Conservation (phyloP, 1,140 invertebrate species). For the Microvelia longipes region DNA sequence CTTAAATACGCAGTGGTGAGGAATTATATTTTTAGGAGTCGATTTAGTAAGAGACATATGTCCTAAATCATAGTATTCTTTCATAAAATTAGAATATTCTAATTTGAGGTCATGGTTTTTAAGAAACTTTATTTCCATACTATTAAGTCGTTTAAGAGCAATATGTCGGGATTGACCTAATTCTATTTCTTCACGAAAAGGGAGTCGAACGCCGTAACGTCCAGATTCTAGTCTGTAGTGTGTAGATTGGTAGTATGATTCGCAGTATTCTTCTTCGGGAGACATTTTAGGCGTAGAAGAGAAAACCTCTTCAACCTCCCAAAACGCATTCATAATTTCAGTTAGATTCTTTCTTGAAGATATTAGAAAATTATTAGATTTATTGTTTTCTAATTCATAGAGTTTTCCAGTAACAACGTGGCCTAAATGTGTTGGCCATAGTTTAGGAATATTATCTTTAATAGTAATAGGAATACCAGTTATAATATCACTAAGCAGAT, state of each 20-base stretch:
- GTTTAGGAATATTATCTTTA: neutral
- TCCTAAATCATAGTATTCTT: neutral
- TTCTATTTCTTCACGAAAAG: neutral
- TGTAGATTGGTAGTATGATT: neutral
- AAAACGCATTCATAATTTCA: neutral
- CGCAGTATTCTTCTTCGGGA: neutral
- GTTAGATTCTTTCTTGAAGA: neutral
- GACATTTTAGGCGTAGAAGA: neutral
- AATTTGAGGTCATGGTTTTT: neutral
- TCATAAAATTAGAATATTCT: neutral
- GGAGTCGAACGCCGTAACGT: neutral
- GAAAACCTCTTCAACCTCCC: neutral
- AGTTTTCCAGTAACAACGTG: neutral
- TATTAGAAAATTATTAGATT: neutral
- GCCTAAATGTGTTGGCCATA: neutral
- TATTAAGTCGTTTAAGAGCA: neutral
- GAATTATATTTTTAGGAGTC: neutral
- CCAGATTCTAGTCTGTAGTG: neutral
- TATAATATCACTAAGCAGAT: neutral
- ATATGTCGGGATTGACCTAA: neutral
- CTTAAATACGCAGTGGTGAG: too few relatives aligned
- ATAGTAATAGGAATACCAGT: neutral
- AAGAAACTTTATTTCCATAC: neutral
- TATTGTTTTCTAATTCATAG: neutral
- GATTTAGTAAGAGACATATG: neutral